Evolutionary conservation across 1,140 invertebrate species (phyloP), one percentile per base, ranked within the genome.

Genomic region (Micrasema longulum): DNA sequence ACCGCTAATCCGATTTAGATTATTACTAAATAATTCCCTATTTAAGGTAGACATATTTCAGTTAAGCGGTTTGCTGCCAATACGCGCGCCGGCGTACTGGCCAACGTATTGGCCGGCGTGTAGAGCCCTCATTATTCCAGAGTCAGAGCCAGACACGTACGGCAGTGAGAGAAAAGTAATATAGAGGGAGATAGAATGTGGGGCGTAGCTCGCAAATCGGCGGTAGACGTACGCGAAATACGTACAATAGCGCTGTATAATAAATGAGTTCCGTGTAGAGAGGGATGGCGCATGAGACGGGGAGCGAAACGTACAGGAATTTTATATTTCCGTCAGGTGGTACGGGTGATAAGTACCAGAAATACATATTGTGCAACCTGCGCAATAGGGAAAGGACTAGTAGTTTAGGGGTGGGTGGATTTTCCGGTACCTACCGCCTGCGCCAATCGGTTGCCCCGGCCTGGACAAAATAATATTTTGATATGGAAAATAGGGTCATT

Each of bases 161-260:
- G 14, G 41, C 23, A 9, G 35, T 5, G 16, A 60, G 18, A 5
- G 35, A 14, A 2, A 7, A 1, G 36, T 43, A 18, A 16, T 4
- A 57, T 18, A 22, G 60, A 64, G n/a, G 26, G 60, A 35, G 60
- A 47, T 11, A 31, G 26, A 31, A 47, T 48, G 60, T 45, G 60
- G 60, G 60, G 60, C 60, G 60, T 64, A 47, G 41, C 43, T 64
- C 41, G 60, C 43, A 41, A 64, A 64, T 6, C 50, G 18, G 23
- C 52, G 23, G 47, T 20, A 48, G 16, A 18, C 50, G 23, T 55
- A 31, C 14, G 52, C 26, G 55, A 60, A 60, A 60, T 43, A 60
- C 41, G 60, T 10, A 14, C 43, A 31, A 18, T 47, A 41, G 43
- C 41, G 41, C 22, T 64, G 22, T 18, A 11, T 47, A 23, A 45